Conservation (phyloP, 2,797 vertebrate genomes). For the Xiphorhynchus erythropygius region DNA sequence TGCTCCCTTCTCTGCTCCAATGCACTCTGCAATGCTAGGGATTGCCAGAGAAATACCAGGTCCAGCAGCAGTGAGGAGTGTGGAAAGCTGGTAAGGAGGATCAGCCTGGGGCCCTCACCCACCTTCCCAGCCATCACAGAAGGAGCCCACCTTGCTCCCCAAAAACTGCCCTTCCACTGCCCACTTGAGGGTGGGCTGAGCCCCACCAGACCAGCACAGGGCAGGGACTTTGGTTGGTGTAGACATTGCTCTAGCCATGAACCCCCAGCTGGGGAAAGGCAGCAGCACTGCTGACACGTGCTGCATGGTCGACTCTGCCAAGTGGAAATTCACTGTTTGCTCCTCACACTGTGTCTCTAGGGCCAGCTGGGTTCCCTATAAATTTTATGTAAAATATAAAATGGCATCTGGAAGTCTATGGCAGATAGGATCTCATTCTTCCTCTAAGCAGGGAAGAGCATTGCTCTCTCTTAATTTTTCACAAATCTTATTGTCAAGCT, state of each 20-base stretch:
- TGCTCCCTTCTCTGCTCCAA: neutral
- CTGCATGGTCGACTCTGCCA: neutral
- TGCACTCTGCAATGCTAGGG: fast-evolving
- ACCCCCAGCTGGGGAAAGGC: neutral
- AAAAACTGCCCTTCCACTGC: neutral
- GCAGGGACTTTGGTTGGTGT: neutral
- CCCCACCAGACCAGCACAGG: neutral
- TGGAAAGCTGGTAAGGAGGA: neutral
- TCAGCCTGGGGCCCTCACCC: neutral
- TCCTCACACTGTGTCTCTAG: neutral
- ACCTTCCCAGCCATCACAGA: neutral
- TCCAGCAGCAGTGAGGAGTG: neutral
- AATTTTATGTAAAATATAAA: slow-evolving; percentile 34
- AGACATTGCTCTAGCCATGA: fast-evolving
- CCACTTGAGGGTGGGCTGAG: neutral
- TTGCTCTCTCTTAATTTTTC: slow-evolving; percentile 4
- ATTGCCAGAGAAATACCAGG: fast-evolving
- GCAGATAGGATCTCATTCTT: neutral
- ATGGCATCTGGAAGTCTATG: slow-evolving; percentile 22
- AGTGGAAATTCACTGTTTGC: neutral
- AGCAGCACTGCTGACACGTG: neutral
- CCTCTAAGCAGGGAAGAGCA: neutral
- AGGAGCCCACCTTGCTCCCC: neutral
- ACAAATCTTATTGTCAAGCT: neutral
- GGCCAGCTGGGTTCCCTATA: slow-evolving; percentile 33